Evolutionary conservation across 2,113 vertebrate species (phyloP).

Genomic region (Nycticebus coucang): DNA sequence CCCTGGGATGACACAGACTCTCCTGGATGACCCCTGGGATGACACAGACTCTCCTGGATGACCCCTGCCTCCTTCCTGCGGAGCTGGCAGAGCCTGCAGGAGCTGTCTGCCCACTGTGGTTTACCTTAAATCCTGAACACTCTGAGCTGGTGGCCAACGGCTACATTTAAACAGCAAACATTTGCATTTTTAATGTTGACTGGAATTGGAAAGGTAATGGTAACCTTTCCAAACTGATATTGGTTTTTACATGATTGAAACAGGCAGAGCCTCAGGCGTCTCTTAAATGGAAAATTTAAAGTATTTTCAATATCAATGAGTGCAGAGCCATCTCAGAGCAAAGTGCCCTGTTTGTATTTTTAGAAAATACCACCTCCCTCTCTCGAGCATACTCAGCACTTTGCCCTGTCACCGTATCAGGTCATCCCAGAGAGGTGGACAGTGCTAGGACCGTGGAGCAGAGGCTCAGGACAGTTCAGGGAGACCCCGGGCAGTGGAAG

Average conservation of each 20-base stretch:
- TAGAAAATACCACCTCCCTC: neutral
- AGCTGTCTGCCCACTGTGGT: neutral
- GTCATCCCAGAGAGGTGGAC: neutral
- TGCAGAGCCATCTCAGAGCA: neutral
- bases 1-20: neutral
- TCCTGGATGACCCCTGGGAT: neutral
- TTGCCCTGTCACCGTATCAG: neutral
- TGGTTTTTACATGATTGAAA: constrained; percentile 60
- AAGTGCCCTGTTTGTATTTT: neutral
- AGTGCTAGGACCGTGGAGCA: neutral
- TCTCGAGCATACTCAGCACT: neutral
- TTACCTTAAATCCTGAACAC: neutral
- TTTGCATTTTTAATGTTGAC: constrained; percentile 79
- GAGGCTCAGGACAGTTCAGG: neutral
- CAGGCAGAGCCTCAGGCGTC: neutral
- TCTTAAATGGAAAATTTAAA: constrained; percentile 63
- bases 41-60: neutral
- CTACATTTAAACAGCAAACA: constrained; percentile 69
- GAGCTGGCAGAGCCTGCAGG: neutral
- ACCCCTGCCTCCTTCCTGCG: neutral
- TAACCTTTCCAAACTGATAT: constrained; percentile 68
- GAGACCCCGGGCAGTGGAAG: neutral
- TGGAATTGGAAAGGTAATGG: constrained; percentile 52
- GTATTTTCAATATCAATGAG: constrained; percentile 41
- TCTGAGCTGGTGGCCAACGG: constrained; percentile 22